Evolutionary conservation across 2,797 vertebrate genomes (phyloP).

Genomic region (Hirundo rustica): DNA sequence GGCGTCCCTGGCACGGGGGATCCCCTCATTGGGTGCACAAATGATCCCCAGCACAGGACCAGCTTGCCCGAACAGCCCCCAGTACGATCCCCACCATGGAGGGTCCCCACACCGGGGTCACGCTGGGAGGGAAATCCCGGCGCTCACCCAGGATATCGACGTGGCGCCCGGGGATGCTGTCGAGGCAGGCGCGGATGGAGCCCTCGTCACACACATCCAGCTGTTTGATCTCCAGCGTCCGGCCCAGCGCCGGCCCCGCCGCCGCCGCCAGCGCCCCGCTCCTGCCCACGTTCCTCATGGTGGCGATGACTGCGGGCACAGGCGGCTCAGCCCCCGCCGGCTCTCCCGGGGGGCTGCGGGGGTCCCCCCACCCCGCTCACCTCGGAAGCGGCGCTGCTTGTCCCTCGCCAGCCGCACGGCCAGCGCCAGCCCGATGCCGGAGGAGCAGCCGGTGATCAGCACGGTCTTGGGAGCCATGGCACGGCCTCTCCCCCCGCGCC

Average conservation of each 20-base stretch:
- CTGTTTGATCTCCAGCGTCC: conserved; percentile 60
- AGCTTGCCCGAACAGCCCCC: background rate
- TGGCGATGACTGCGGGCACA: conserved; percentile 71
- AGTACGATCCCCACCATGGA: rapidly evolving
- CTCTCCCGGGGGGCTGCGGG: background rate
- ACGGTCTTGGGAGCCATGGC: conserved; percentile 73
- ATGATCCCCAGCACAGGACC: background rate
- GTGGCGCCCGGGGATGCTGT: conserved; percentile 79
- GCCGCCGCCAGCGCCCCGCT: conserved; percentile 77
- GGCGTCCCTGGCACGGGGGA: rapidly evolving
- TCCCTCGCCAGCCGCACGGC: conserved; percentile 76
- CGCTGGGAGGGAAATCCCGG: background rate
- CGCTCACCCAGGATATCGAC: conserved; percentile 77
- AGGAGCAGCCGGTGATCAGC: conserved; percentile 77
- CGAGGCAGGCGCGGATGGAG: conserved; percentile 79
- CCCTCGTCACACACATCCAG: conserved; percentile 80
- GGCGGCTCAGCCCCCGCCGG: background rate
- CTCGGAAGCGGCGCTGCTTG: conserved; percentile 77
- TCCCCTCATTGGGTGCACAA: background rate
- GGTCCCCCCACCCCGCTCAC: conserved; percentile 2
- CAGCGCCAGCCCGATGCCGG: conserved; percentile 75
- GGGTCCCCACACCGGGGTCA: rapidly evolving
- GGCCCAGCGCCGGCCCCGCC: conserved; percentile 70
- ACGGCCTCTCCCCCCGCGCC: rapidly evolving
- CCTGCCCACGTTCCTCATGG: conserved; percentile 78